These are phyloP conservation scores for Sula dactylatra DNA, from an alignment of 2,113 vertebrate genomes.

Conservation along the genomic window DNA sequence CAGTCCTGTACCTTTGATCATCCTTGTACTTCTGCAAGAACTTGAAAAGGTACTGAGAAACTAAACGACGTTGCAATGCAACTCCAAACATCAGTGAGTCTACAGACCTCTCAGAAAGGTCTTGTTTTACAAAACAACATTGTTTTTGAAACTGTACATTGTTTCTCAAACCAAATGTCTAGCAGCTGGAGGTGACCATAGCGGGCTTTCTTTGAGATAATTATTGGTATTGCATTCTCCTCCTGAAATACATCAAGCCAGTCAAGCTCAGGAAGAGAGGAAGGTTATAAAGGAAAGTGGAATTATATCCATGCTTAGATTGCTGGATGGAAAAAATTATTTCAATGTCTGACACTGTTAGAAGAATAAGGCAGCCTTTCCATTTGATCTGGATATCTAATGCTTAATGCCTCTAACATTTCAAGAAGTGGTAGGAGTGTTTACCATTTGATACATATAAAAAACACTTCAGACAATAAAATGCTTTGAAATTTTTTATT, in stretches of 20 bases:
- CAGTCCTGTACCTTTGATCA: slow-evolving; percentile 14
- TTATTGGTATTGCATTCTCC: not conserved
- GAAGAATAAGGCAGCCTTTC: not conserved
- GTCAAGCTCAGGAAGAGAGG: not conserved
- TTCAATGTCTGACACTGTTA: not conserved
- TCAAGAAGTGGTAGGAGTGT: not conserved
- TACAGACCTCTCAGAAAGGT: not conserved
- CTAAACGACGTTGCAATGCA: not conserved
- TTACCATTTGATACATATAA: not conserved
- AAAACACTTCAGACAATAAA: not conserved
- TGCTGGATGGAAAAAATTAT: not conserved
- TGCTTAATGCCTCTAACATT: not conserved
- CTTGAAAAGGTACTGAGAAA: not conserved
- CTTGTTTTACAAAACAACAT: not conserved
- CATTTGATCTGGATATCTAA: not conserved
- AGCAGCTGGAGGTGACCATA: fast-evolving
- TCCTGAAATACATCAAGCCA: not conserved
- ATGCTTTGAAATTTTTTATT: not conserved
- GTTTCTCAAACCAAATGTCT: not conserved
- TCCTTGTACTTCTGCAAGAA: not conserved
- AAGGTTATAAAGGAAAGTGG: not conserved
- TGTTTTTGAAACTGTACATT: not conserved
- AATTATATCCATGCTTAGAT: not conserved
- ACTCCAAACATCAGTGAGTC: not conserved
- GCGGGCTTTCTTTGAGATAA: not conserved